phyloP scores from a whole-genome alignment of 2,888 invertebrate species.

The Carabus problematicus region DNA sequence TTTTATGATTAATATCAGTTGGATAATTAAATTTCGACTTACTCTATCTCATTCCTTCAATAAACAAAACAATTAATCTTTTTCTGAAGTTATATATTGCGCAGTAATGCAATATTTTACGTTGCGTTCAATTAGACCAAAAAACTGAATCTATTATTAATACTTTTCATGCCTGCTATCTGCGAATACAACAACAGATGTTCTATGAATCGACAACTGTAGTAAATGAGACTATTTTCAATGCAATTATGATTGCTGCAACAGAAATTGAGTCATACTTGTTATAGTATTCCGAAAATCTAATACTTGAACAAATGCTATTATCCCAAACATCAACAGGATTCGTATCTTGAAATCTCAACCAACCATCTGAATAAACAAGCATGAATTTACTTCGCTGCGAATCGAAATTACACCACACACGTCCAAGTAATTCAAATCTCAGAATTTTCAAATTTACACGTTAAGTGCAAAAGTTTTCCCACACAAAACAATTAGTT shows the following conservation, averaged over 20 bases:
- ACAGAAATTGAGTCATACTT: conserved; percentile 3
- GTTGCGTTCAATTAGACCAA: too few species aligned
- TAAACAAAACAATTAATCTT: too few species aligned
- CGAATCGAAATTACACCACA: conserved; percentile 36
- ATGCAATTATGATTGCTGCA: conserved; percentile 30
- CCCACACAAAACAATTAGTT: conserved; percentile 8
- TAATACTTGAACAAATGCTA: conserved; percentile 28
- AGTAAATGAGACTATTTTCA: conserved; percentile 20
- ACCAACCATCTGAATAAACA: conserved; percentile 38
- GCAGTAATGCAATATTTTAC: too few species aligned
- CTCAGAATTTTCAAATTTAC: conserved; percentile 16
- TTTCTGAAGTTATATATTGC: too few species aligned
- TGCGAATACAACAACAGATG: too few species aligned
- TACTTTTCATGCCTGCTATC: too few species aligned
- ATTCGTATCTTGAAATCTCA: conserved; percentile 18
- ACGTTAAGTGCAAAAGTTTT: conserved; percentile 1
- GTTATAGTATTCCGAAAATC: not conserved
- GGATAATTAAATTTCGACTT: too few species aligned
- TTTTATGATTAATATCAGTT: too few species aligned
- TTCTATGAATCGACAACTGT: not conserved
- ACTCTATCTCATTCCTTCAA: too few species aligned
- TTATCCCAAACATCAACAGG: conserved; percentile 36
- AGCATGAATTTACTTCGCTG: conserved; percentile 40
- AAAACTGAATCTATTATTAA: too few species aligned
- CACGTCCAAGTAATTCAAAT: too few species aligned